Conservation (phyloP, 53 echinoderm and acorn worm species). For the Holothuria leucospilota region DNA sequence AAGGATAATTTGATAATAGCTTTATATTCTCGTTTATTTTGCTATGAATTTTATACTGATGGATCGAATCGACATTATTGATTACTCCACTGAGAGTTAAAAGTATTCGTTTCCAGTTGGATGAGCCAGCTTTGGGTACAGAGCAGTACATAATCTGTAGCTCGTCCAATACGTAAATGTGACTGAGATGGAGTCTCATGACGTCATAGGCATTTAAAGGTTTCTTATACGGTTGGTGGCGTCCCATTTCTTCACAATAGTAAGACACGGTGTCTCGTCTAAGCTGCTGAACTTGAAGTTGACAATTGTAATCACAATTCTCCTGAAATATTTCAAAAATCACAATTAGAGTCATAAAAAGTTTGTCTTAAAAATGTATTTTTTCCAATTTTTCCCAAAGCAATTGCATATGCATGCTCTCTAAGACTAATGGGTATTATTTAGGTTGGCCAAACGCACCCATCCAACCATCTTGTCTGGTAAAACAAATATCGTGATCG, state of each 20-base stretch:
- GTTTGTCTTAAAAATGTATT: too few species aligned
- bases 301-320: slow-evolving; percentile 32
- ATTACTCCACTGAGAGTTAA: slow-evolving; percentile 15
- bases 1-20: slow-evolving; percentile 1
- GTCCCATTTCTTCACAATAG: slow-evolving; percentile 12
- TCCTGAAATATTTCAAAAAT: neutral
- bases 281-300: slow-evolving; percentile 22
- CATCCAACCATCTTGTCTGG: too few species aligned
- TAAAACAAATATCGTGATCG: too few species aligned
- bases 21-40: neutral
- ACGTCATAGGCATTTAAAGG: slow-evolving; percentile 28
- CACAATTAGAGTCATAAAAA: too few species aligned
- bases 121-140: slow-evolving; percentile 29
- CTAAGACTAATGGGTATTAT: too few species aligned
- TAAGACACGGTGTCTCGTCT: slow-evolving; percentile 1
- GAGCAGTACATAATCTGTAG: slow-evolving; percentile 29
- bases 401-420: too few species aligned
- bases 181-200: slow-evolving; percentile 1
- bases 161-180: slow-evolving; percentile 33
- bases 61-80: slow-evolving; percentile 13
- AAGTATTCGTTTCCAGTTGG: slow-evolving; percentile 31
- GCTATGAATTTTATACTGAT: slow-evolving; percentile 22
- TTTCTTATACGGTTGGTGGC: slow-evolving; percentile 23
- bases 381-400: too few species aligned
- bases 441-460: too few species aligned